Base-by-base conservation (phyloP, 2,113 vertebrate species). In the Nothoprocta perdicaria region DNA sequence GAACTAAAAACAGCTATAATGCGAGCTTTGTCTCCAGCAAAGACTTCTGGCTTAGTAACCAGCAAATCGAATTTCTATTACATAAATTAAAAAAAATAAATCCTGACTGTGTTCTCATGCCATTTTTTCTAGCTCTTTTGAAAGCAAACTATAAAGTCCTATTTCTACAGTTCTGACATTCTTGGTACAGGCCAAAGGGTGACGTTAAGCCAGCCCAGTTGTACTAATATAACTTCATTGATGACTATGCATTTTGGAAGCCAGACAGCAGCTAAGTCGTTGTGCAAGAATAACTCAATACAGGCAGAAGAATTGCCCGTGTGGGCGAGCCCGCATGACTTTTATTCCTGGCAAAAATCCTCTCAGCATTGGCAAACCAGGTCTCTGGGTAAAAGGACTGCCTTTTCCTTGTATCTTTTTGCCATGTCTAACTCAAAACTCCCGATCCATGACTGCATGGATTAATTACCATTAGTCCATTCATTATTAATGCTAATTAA, bases 1-100 rank as follows among this genome's bases (percentile, higher is more conserved):
- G 78, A 94, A 92, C 69, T 82, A 75, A 87, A 93, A 16, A 4
- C 55, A 87, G 55, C 79, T 67, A 77, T 91, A 92, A 57, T 27
- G 2, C 46, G 48, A 80, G 21, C 68, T 91, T 75, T 87, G 79
- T 89, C 94, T 67, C 2, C 65, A 48, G 76, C 53, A 43, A 73
- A 89, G 52, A 2, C 79, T 71, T 41, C 88, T 91, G 91, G 60
- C 89, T 89, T 75, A 15, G 3, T 45, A 87, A 89, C 55, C 53
- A 80, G 57, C 52, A 80, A 83, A 72, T 61, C 65, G 46, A 69
- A 15, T 38, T 83, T 91, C 63, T 78, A 45, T 46, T 35, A 52
- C 57, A 72, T 82, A 75, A n/a, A 91, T 88, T 85, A 57, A 57
- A 31, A 57, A 29, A 27, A 3, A 27, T 50, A 89, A 58, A 62